A percentile compares a stretch with the other conserved stretches of the same genome.
These are phyloP conservation scores for Eledone cirrhosa DNA, from an alignment of 2,888 invertebrate species.

Conservation along the genomic window DNA sequence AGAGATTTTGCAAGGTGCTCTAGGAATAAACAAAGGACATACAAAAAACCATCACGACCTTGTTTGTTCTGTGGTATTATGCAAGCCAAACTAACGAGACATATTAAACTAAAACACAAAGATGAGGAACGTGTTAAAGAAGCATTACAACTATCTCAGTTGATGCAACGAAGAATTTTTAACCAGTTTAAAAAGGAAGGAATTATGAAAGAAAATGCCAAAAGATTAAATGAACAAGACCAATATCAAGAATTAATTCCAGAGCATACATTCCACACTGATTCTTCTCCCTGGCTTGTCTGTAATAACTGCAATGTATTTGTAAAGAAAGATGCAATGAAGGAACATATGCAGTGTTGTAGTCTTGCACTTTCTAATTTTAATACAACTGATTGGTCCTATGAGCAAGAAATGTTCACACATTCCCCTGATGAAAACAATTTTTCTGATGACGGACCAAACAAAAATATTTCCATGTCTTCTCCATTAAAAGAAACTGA, in stretches of 20 bases:
- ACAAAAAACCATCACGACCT: slow-evolving; percentile 16
- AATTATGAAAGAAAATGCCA: neutral
- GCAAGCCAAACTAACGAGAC: slow-evolving; percentile 15
- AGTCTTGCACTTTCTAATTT: neutral
- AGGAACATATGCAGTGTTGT: slow-evolving; percentile 5
- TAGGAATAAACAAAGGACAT: neutral
- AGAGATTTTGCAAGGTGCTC: neutral
- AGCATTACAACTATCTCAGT: neutral
- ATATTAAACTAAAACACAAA: slow-evolving; percentile 19
- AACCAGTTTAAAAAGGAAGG: slow-evolving; percentile 23
- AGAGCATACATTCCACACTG: neutral
- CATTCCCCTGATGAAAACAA: no score
- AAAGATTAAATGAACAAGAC: neutral
- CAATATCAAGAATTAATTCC: slow-evolving; percentile 7
- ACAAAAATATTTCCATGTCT: no score
- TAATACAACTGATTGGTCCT: neutral
- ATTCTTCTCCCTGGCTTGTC: neutral
- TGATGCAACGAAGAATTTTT: neutral
- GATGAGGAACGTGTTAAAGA: slow-evolving; percentile 2
- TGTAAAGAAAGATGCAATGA: neutral
- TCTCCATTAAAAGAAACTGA: no score
- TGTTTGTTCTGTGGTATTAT: slow-evolving; percentile 19
- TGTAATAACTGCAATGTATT: neutral
- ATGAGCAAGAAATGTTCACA: neutral
- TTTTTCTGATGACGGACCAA: no score